These are phyloP conservation scores for Nematostella vectensis DNA, from an alignment of 92 coral and sea anemone genomes.

Conservation along the genomic window DNA sequence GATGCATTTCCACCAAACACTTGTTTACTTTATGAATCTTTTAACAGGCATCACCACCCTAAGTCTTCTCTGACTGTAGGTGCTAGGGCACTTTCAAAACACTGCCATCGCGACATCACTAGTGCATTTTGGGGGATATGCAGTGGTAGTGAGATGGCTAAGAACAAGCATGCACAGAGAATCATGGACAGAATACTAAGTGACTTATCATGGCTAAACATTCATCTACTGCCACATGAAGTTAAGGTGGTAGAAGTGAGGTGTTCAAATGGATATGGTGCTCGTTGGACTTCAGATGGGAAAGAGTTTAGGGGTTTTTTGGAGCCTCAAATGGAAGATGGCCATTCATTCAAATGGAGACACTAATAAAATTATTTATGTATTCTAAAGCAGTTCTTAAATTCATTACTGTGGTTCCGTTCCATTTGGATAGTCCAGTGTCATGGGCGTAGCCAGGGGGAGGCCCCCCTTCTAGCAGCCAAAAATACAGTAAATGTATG, in stretches of 20 bases:
- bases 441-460: no score
- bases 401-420: no score
- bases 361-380: no score
- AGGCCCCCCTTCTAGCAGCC: no score
- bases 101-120: constrained; percentile 71
- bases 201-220: constrained; percentile 84
- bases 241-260: constrained; percentile 79
- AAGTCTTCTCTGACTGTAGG: constrained; percentile 58
- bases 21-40: constrained; percentile 36
- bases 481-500: no score
- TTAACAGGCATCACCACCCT: constrained; percentile 49
- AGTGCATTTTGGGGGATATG: constrained; percentile 82
- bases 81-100: constrained; percentile 88
- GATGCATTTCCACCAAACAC: constrained; percentile 67
- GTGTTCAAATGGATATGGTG: constrained; percentile 79
- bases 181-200: constrained; percentile 38
- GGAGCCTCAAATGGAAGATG: constrained; percentile 92
- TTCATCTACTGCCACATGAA: constrained; percentile 75
- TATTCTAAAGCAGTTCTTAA: no score
- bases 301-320: constrained; percentile 77
- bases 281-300: constrained; percentile 86
- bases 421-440: no score
- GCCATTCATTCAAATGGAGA: constrained; percentile 79
- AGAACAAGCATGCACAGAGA: constrained; percentile 62
- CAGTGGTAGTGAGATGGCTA: constrained; percentile 63